Evolutionary conservation across 1,140 invertebrate species (phyloP).

Genomic region (Cyclina sinensis): DNA sequence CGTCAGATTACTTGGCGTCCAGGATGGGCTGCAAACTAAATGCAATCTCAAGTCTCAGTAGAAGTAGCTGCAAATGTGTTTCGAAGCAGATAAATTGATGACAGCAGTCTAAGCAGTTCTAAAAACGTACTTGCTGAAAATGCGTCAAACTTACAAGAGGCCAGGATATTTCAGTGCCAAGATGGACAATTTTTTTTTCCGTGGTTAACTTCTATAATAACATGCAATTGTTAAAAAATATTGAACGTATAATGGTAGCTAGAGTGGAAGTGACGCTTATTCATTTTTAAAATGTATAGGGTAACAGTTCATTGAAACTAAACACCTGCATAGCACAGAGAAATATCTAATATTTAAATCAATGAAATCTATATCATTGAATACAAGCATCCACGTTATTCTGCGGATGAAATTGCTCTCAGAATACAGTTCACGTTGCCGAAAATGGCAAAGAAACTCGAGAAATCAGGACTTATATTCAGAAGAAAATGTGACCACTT

Average conservation of each 20-base stretch:
- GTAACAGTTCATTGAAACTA: too few relatives aligned
- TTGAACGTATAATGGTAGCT: not conserved
- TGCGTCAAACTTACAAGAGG: not conserved
- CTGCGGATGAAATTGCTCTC: slow-evolving; percentile 21
- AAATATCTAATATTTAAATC: slow-evolving; percentile 1
- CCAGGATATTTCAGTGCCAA: slow-evolving; percentile 53
- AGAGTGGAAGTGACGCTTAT: not conserved
- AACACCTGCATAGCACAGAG: not conserved
- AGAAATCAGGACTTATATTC: not conserved
- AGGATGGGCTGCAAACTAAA: too few relatives aligned
- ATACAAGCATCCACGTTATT: slow-evolving; percentile 26
- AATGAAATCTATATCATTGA: slow-evolving; percentile 31
- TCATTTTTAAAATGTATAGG: slow-evolving; percentile 13
- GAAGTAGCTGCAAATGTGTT: too few relatives aligned
- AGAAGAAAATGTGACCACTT: slow-evolving; percentile 63
- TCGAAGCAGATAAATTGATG: too few relatives aligned
- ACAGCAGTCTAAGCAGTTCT: slow-evolving; percentile 17
- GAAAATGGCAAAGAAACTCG: not conserved
- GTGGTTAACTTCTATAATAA: not conserved
- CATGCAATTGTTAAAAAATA: slow-evolving; percentile 45
- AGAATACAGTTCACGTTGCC: slow-evolving; percentile 32
- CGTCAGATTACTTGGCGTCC: too few relatives aligned
- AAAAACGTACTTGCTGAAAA: not conserved
- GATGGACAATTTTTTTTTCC: not conserved
- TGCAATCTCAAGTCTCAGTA: too few relatives aligned